phyloP scores from a whole-genome alignment of 2,888 invertebrate species.

The Enoplolaimus lenunculus region DNA sequence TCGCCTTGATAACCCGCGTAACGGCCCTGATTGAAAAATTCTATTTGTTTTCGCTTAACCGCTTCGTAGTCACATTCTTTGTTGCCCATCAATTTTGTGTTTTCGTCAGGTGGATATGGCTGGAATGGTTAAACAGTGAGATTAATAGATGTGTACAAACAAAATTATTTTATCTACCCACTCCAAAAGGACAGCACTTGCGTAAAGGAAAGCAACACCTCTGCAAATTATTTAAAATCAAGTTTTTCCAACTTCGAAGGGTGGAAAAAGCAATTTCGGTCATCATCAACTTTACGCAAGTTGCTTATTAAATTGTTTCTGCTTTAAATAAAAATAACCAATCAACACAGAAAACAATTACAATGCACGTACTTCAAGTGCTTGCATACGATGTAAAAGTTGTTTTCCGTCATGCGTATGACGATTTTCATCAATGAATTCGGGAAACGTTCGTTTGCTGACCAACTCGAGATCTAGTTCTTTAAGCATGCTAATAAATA shows the following conservation, averaged over 20 bases:
- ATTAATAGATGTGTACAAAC: too few species aligned
- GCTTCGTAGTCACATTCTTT: slow-evolving; percentile 27
- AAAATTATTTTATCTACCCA: too few species aligned
- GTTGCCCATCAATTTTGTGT: slow-evolving; percentile 22
- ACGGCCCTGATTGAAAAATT: slow-evolving; percentile 15
- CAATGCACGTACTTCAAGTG: slow-evolving; percentile 30
- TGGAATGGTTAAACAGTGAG: slow-evolving; percentile 1
- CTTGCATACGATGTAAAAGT: slow-evolving; percentile 30
- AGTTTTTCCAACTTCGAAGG: too few species aligned
- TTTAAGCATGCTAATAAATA: slow-evolving; percentile 19
- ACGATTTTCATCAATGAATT: slow-evolving; percentile 25
- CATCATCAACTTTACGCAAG: too few species aligned
- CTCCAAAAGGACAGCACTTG: too few species aligned
- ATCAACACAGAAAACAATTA: neutral
- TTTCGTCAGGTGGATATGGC: slow-evolving; percentile 28
- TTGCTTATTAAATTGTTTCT: neutral
- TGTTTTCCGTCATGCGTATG: slow-evolving; percentile 21
- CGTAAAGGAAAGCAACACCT: too few species aligned
- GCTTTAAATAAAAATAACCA: neutral
- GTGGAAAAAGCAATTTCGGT: too few species aligned
- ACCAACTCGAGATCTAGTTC: slow-evolving; percentile 37
- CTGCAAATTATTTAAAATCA: too few species aligned
- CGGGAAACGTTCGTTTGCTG: slow-evolving; percentile 31
- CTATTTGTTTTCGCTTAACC: slow-evolving; percentile 23
- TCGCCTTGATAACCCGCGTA: neutral